A percentile compares a stretch with the other conserved stretches of the same genome.
phyloP scores from a whole-genome alignment of 2,797 vertebrate species.

The Anas bernieri region DNA sequence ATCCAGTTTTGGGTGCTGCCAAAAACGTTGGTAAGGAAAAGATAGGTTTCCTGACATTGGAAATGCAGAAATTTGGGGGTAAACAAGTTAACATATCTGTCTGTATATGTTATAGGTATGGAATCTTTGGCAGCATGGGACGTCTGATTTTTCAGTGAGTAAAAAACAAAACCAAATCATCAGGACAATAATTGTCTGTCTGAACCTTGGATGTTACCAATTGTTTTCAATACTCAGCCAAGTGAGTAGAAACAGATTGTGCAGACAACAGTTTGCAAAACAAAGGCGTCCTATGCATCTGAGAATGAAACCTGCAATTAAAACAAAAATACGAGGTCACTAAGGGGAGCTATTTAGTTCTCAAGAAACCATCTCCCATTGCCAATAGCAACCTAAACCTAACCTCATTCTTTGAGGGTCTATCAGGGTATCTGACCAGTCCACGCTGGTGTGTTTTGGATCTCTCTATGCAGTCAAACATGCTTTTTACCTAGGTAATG shows the following conservation, averaged over 20 bases:
- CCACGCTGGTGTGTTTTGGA: not conserved
- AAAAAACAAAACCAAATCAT: not conserved
- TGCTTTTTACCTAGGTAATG: not conserved
- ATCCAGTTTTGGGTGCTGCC: not conserved
- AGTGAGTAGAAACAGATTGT: not conserved
- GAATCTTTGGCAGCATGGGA: not conserved
- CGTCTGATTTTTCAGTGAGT: not conserved
- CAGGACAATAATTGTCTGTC: not conserved
- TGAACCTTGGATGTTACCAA: not conserved
- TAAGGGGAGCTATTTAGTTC: not conserved
- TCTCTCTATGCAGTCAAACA: not conserved
- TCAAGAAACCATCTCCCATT: not conserved
- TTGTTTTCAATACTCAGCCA: not conserved
- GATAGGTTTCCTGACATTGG: not conserved
- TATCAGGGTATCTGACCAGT: not conserved
- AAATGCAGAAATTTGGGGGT: not conserved
- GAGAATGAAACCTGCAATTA: not conserved
- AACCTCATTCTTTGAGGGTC: not conserved
- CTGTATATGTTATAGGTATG: not conserved
- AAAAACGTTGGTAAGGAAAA: not conserved
- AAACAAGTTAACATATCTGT: not conserved
- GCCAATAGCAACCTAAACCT: not conserved
- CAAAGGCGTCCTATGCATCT: not conserved
- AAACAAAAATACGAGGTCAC: not conserved
- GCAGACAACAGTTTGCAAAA: not conserved